Evolutionary conservation across 2,797 vertebrate species (phyloP), one percentile per base, ranked within the genome.

Genomic region (Ctenochaetus hawaiiensis): DNA sequence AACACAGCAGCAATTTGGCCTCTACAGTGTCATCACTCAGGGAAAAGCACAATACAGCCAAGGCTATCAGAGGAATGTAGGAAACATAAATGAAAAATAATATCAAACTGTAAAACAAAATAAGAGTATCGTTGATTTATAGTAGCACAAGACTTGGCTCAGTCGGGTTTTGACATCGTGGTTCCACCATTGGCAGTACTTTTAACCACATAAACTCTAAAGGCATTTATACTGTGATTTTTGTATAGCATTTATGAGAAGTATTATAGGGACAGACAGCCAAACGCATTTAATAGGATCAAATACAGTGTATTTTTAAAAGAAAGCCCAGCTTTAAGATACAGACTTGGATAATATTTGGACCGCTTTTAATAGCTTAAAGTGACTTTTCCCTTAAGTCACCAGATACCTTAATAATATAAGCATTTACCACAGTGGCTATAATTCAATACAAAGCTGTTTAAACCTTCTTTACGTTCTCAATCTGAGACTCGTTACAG

Each of bases 361-460:
- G 4, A 18, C 34, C n/a, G 12, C 10, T 37, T 22, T 20, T 54
- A 52, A 64, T 20, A 44, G 30, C 34, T 61, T n/a, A 51, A 66
- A 69, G 26, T 12, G 18, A 43, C 12, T 77, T 74, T 44, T 20
- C 7, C 14, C 48, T 0, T 52, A 57, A 66, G 45, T 68, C 30
- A 77, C 39, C 17, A 78, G 53, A 82, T 52, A 51, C 30, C 2
- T 53, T 73, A 75, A 79, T 72, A 49, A 54, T 45, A 34, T 45
- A 22, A 10, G 0, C 48, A 16, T 58, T 52, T 51, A 56, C 6
- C 18, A n/a, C 7, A 12, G 0, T 41, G 30, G 22, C 26, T 59
- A 18, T 68, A 77, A 69, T 52, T 43, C 18, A 78, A 2, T 23
- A 34, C 14, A 58, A 12, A 12, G 16, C 20, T 47, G 18, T 61